Conservation (phyloP, 2,797 vertebrate species). For the Xiphorhynchus erythropygius region DNA sequence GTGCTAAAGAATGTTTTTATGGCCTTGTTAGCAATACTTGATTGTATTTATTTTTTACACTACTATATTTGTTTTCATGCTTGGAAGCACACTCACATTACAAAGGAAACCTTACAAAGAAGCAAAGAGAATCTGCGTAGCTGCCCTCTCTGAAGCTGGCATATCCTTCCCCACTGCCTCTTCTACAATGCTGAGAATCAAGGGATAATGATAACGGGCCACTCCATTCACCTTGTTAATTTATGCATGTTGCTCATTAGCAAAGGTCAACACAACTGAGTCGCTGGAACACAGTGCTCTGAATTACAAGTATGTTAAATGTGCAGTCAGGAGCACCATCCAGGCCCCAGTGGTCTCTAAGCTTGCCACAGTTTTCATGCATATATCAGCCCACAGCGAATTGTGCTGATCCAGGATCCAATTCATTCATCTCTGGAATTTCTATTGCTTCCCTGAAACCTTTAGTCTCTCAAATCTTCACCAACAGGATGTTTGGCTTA, state of each 20-base stretch:
- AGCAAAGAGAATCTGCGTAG: neutral
- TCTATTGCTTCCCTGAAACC: neutral
- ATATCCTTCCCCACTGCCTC: neutral
- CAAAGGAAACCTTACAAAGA: neutral
- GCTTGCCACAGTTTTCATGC: neutral
- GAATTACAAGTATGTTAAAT: constrained; percentile 10
- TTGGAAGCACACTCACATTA: neutral
- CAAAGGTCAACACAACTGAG: neutral
- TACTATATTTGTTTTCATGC: neutral
- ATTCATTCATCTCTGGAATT: neutral
- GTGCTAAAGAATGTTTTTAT: neutral
- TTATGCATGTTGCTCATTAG: constrained; percentile 41
- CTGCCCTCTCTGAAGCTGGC: neutral
- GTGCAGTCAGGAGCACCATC: neutral
- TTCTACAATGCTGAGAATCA: neutral
- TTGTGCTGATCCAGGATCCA: neutral
- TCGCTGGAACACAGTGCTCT: neutral
- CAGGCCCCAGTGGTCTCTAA: neutral
- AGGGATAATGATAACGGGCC: neutral
- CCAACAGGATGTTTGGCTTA: neutral
- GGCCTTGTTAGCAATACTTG: neutral
- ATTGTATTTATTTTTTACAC: neutral
- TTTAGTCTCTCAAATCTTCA: neutral
- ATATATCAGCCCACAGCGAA: neutral
- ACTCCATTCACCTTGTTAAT: constrained; percentile 13